These are phyloP conservation scores for Helicoverpa armigera DNA, from an alignment of 1,140 invertebrate species.

Conservation along the genomic window DNA sequence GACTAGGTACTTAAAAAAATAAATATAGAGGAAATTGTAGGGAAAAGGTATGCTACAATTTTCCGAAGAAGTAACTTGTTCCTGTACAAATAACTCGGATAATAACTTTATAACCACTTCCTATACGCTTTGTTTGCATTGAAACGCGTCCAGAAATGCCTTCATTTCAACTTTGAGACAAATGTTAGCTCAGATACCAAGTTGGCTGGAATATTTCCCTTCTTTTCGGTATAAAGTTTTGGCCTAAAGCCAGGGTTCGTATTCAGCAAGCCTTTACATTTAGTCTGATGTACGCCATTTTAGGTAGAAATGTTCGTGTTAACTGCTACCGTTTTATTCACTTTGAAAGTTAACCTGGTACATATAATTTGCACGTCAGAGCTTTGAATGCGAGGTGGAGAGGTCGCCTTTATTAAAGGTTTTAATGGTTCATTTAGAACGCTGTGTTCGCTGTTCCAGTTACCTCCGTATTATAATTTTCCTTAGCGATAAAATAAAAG, in stretches of 20 bases:
- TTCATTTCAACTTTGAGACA: slow-evolving; percentile 25
- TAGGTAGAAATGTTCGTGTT: slow-evolving; percentile 26
- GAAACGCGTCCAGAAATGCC: slow-evolving; percentile 28
- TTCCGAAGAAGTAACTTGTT: too few relatives aligned
- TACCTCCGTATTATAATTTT: background rate
- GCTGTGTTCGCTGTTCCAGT: background rate
- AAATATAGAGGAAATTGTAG: too few relatives aligned
- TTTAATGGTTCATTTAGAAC: slow-evolving; percentile 20
- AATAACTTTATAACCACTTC: slow-evolving; percentile 28
- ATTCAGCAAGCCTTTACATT: slow-evolving; percentile 26
- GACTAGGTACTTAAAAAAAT: too few relatives aligned
- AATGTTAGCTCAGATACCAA: slow-evolving; percentile 34
- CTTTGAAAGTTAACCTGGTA: background rate
- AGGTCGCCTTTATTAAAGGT: slow-evolving; percentile 19
- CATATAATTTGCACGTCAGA: slow-evolving; percentile 28
- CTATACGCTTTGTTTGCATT: slow-evolving; percentile 9
- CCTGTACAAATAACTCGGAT: background rate
- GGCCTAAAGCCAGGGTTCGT: slow-evolving; percentile 31
- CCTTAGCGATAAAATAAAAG: background rate
- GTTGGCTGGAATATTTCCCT: slow-evolving; percentile 37
- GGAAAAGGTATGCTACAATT: too few relatives aligned
- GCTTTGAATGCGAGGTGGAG: background rate
- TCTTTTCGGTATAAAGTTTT: slow-evolving; percentile 28
- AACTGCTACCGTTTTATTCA: slow-evolving; percentile 21
- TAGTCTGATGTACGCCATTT: background rate